Conservation (phyloP, 2,113 vertebrate genomes). For the Anoura caudifer region DNA sequence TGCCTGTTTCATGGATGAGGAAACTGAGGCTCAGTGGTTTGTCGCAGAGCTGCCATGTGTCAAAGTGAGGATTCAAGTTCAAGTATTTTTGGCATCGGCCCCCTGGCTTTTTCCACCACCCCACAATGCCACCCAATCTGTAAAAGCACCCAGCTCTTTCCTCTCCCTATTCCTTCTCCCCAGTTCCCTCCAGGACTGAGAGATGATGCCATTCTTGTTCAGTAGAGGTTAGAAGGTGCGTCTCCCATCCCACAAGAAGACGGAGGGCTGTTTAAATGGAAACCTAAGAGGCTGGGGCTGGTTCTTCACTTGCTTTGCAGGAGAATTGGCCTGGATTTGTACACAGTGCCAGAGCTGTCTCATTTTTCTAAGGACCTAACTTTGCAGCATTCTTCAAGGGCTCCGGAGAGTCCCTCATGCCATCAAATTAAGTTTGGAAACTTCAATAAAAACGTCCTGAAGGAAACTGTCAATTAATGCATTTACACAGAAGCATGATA, state of each 20-base stretch:
- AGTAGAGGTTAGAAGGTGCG: slow-evolving; percentile 72
- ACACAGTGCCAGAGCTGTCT: slow-evolving; percentile 70
- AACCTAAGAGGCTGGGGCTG: slow-evolving; percentile 71
- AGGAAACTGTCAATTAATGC: slow-evolving; percentile 84
- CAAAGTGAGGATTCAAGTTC: background rate
- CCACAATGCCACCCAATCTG: no score
- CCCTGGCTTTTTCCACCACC: background rate
- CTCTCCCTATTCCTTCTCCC: background rate
- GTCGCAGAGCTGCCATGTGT: background rate
- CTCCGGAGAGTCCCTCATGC: slow-evolving; percentile 75
- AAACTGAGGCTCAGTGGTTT: background rate
- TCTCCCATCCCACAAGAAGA: slow-evolving; percentile 76
- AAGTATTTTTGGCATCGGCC: background rate
- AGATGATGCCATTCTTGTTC: slow-evolving; percentile 67
- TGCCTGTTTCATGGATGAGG: background rate
- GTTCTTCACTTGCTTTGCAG: slow-evolving; percentile 70
- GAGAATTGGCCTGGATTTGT: slow-evolving; percentile 68
- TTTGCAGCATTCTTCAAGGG: slow-evolving; percentile 80
- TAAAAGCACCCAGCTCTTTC: background rate
- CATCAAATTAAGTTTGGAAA: slow-evolving; percentile 78
- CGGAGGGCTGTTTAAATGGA: slow-evolving; percentile 77
- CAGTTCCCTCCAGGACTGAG: background rate
- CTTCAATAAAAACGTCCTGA: slow-evolving; percentile 76
- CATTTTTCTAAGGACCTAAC: slow-evolving; percentile 74
- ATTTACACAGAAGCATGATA: slow-evolving; percentile 70